phyloP scores from a whole-genome alignment of 92 coral and sea anemone genomes.

The Pocillopora meandrina region DNA sequence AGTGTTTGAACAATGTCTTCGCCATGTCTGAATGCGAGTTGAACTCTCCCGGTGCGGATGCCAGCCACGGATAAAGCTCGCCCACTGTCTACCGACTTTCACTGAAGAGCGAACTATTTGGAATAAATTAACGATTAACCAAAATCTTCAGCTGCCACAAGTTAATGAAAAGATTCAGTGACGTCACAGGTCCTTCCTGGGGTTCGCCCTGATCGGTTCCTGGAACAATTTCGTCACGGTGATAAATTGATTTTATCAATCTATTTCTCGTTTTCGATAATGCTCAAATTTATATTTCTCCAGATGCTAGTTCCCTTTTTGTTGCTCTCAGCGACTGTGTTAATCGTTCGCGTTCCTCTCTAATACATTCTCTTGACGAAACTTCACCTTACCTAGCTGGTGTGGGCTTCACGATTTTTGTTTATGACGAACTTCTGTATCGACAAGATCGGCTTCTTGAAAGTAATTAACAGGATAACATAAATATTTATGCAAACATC shows the following conservation, averaged over 20 bases:
- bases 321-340: not conserved
- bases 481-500: slow-evolving; percentile 29
- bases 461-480: slow-evolving; percentile 2
- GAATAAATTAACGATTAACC: slow-evolving; percentile 90
- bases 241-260: not conserved
- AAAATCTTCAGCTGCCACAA: slow-evolving; percentile 45
- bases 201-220: not conserved
- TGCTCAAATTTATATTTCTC: not conserved
- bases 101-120: slow-evolving; percentile 51
- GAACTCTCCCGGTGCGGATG: not conserved
- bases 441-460: not conserved
- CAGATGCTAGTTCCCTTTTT: not conserved
- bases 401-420: not conserved
- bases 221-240: slow-evolving; percentile 14
- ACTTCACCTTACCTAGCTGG: no score
- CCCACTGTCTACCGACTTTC: slow-evolving; percentile 32
- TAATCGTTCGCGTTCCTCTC: no score
- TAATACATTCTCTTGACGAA: no score
- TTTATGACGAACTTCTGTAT: not conserved
- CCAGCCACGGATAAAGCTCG: slow-evolving; percentile 26
- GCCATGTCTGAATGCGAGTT: slow-evolving; percentile 21
- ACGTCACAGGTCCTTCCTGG: slow-evolving; percentile 43
- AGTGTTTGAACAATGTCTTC: slow-evolving; percentile 5
- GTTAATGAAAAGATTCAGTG: slow-evolving; percentile 23
- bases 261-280: slow-evolving; percentile 13